Percentiles rank a stretch among this genome's conserved stretches.
Evolutionary conservation across 2,797 vertebrate species (phyloP).

Genomic region (Erpetoichthys calabaricus): DNA sequence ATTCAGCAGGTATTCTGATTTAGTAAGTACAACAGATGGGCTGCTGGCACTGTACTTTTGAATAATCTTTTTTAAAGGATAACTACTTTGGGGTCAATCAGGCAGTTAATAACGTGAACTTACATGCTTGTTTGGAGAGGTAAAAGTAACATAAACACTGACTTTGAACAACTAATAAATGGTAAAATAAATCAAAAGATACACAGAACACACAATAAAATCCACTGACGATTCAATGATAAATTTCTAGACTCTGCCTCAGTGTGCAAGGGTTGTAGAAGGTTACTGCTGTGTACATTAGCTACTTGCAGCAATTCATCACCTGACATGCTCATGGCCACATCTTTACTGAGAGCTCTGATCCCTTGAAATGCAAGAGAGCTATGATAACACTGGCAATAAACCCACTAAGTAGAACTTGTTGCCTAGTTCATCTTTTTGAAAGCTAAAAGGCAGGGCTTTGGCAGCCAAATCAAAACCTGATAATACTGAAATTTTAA

Average conservation of each 20-base stretch:
- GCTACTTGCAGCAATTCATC: constrained; percentile 51
- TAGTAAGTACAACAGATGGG: too few relatives aligned
- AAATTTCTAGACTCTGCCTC: constrained; percentile 37
- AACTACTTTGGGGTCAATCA: not conserved
- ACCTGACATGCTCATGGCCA: constrained; percentile 31
- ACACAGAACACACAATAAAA: constrained; percentile 45
- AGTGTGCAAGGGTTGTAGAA: constrained; percentile 43
- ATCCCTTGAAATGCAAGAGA: not conserved
- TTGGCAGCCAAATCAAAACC: too few relatives aligned
- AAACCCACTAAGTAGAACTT: constrained; percentile 1
- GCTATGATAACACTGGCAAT: not conserved
- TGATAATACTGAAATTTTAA: too few relatives aligned
- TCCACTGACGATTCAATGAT: constrained; percentile 59
- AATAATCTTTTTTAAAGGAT: too few relatives aligned
- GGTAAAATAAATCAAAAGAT: constrained; percentile 52
- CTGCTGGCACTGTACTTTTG: too few relatives aligned
- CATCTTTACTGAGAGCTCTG: constrained; percentile 19
- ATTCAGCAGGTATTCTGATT: too few relatives aligned
- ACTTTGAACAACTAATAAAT: constrained; percentile 45
- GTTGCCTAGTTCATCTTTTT: not conserved
- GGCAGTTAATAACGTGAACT: not conserved
- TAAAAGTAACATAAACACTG: constrained; percentile 25
- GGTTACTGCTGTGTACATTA: constrained; percentile 61
- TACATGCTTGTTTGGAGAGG: constrained; percentile 10
- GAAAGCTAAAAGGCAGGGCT: too few relatives aligned